These are phyloP conservation scores for Gisinianus flammeolus DNA, from an alignment of 2,888 invertebrate genomes.

Conservation along the genomic window DNA sequence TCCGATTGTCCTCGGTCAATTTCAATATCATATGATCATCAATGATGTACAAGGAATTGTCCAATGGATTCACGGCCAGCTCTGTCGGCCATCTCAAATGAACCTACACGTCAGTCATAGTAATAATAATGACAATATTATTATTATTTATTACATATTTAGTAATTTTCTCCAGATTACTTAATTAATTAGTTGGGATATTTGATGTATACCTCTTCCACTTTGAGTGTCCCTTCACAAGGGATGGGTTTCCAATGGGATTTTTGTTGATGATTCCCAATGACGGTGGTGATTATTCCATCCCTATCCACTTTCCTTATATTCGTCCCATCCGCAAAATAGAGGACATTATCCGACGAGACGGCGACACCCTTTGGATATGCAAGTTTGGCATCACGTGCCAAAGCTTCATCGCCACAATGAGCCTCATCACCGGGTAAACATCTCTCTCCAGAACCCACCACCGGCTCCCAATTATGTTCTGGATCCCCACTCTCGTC, in stretches of 20 bases:
- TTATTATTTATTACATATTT: neutral
- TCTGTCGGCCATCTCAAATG: constrained; percentile 96
- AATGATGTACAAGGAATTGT: constrained; percentile 92
- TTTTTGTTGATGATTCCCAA: constrained; percentile 91
- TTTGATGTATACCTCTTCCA: constrained; percentile 71
- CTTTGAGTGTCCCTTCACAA: constrained; percentile 85
- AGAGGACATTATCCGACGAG: constrained; percentile 86
- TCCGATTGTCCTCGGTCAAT: constrained; percentile 86
- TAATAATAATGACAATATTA: constrained; percentile 12
- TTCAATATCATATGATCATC: constrained; percentile 95
- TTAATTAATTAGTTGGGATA: too few species aligned
- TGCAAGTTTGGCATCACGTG: constrained; percentile 89
- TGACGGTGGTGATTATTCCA: constrained; percentile 88
- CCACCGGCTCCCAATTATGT: constrained; percentile 92
- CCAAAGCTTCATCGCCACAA: constrained; percentile 94
- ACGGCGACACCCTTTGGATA: constrained; percentile 94
- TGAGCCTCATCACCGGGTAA: constrained; percentile 90
- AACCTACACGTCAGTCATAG: constrained; percentile 69
- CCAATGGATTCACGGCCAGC: constrained; percentile 89
- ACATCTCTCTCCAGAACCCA: constrained; percentile 93
- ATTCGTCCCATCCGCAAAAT: constrained; percentile 95
- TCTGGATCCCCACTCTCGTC: constrained; percentile 78
- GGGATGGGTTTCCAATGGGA: constrained; percentile 93
- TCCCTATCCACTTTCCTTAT: constrained; percentile 91
- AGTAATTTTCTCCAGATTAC: neutral